phyloP scores from a whole-genome alignment of 2,113 vertebrate species.

The Fregetta grallaria region DNA sequence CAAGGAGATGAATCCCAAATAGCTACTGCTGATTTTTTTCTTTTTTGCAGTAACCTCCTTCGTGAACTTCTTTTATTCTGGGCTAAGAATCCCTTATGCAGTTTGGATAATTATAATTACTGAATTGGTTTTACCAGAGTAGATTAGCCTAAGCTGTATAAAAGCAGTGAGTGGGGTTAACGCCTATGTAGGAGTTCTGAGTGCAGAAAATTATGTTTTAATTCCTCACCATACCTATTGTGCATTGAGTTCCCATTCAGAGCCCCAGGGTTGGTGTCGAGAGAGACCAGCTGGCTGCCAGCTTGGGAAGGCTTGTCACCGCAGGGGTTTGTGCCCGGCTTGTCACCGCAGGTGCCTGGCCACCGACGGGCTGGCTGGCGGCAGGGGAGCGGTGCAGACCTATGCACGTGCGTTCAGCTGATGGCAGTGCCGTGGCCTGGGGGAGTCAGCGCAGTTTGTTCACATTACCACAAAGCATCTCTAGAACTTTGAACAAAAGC shows the following conservation, averaged over 20 bases:
- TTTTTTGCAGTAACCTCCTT: not conserved
- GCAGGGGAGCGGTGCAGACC: not conserved
- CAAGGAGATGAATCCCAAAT: not conserved
- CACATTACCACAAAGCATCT: not conserved
- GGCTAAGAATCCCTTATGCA: not conserved
- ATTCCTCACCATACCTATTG: not conserved
- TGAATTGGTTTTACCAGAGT: not conserved
- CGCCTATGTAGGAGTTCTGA: not conserved
- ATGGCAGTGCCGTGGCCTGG: not conserved
- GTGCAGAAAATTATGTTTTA: not conserved
- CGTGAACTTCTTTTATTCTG: not conserved
- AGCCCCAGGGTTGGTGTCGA: not conserved
- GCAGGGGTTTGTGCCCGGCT: not conserved
- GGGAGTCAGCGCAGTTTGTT: not conserved
- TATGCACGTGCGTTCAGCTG: accelerated
- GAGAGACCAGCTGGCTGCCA: not conserved
- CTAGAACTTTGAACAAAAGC: not conserved
- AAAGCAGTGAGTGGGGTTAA: not conserved
- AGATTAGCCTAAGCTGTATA: not conserved
- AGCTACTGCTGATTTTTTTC: not conserved
- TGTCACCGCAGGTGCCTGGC: not conserved
- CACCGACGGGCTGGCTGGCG: not conserved
- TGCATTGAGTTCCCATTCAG: not conserved
- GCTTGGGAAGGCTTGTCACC: not conserved
- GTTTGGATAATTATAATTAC: not conserved